Percentiles rank a stretch among this genome's conserved stretches.
Conservation (phyloP, 2,888 invertebrate genomes). For the Salticus scenicus region DNA sequence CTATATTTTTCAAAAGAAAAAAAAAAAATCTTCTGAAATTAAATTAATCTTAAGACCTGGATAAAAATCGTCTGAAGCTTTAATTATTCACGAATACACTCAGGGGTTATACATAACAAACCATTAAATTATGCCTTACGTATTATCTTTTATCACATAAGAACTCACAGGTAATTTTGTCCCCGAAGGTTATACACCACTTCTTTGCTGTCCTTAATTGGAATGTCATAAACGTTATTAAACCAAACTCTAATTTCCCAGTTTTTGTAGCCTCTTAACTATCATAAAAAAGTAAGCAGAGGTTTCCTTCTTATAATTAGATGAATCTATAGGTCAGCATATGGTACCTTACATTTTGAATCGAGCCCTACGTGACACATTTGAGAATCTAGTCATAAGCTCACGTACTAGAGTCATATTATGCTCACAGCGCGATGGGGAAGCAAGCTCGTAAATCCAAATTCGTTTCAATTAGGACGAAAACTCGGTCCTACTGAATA, state of each 20-base stretch:
- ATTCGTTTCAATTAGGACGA: slow-evolving; percentile 64
- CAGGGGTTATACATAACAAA: not conserved
- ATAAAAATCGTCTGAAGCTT: not conserved
- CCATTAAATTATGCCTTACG: not conserved
- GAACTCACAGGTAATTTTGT: not conserved
- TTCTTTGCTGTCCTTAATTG: slow-evolving; percentile 45
- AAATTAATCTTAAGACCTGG: too few species aligned
- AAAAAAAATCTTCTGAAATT: too few species aligned
- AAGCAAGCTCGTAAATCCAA: slow-evolving; percentile 43
- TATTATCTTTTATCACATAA: not conserved
- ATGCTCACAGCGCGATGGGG: slow-evolving; percentile 23
- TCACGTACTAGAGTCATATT: slow-evolving; percentile 54
- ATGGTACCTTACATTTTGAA: slow-evolving; percentile 53
- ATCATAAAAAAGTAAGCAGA: slow-evolving; percentile 15
- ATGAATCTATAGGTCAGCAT: not conserved
- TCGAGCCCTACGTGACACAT: slow-evolving; percentile 43
- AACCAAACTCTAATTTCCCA: slow-evolving; percentile 8
- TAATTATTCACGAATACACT: not conserved
- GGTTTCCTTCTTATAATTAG: slow-evolving; percentile 13
- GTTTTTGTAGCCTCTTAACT: not conserved
- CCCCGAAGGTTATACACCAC: not conserved
- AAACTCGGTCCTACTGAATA: slow-evolving; percentile 48
- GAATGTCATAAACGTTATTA: slow-evolving; percentile 49
- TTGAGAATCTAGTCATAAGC: slow-evolving; percentile 39
- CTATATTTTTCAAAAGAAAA: too few species aligned